Evolutionary conservation across 2,888 invertebrate species (phyloP), one percentile per base, ranked within the genome.

Genomic region (Amblyjoppa fuscipennis): DNA sequence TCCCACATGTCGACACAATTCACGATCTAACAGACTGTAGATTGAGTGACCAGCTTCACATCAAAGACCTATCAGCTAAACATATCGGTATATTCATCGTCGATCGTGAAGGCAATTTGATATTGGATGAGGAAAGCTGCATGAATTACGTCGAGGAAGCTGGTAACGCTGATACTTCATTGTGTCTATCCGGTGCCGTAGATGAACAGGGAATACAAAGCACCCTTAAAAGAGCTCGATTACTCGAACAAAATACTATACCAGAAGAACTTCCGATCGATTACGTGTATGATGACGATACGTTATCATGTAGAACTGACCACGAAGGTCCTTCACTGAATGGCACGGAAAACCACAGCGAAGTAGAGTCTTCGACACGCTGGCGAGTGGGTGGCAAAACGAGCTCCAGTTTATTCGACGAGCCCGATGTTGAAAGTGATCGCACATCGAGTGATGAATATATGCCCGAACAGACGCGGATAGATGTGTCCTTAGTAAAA

Each of bases 341-440:
- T 41, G 38, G 41, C 7, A 41, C 66, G 38, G 41, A 16, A 66
- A 20, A 34, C 4, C n/a, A 2, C 4, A 20, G 20, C 38, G 66
- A 66, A 20, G n/a, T 20, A 41, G 7, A 41, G 38, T 13, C 7
- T 49, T 49, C 49, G 41, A 41, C 38, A n/a, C 16, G 16, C 38
- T 38, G n/a, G 66, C 66, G 9, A 66, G 38, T 66, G 16, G 66
- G 41, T 66, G 66, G 66, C 66, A 41, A 38, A 38, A 9, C 66
- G 7, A 41, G 4, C 66, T 20, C 20, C 38, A 66, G 66, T 9
- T 16, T 41, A 66, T 38, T 20, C 41, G 4, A 66, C 38, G 41
- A 38, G 6, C n/a, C 2, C n/a, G 66, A 41, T 38, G 6, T 20
- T n/a, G 41, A 38, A 66, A 41, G 4, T 38, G 41, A 34, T 34